Evolutionary conservation across 2,113 vertebrate genomes (phyloP), one percentile per base, ranked within the genome.

Genomic region (Hyla sarda): DNA sequence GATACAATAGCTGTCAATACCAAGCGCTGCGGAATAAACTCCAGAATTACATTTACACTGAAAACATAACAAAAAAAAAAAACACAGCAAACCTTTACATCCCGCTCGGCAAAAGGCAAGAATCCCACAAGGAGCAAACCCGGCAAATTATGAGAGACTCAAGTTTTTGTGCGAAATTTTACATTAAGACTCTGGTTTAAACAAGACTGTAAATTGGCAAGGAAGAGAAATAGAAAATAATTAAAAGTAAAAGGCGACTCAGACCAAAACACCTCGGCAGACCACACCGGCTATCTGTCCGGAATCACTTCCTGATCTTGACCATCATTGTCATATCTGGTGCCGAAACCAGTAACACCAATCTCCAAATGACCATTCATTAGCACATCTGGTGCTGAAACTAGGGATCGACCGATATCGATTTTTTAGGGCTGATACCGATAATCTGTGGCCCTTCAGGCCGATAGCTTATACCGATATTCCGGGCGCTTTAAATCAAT

Each of bases 1-100:
- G 82, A 84, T 84, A 75, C 71, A 82, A 82, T 82, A 48, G 34
- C 45, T 50, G 73, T 76, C 73, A 76, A 76, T 76, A 76, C n/a
- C 14, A 52, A 5, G 25, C 23, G 6, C 45, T 75, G 72, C 45
- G 19, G 73, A 17, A 52, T 30, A 13, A n/a, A 52, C 47, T 52
- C 73, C 47, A 50, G 9, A 50, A 50, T 28, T 50, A 48, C 1
- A 50, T 76, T n/a, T 19, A 47, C 16, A 28, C 71, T 14, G n/a
- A 73, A n/a, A 7, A 47, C 41, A n/a, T 6, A 41, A 41, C 3
- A 41, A 41, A 41, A 41, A 41, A 41, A 41, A 41, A 41, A 41
- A 41, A 41, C 3, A 41, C 3, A 58, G 21, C 56, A n/a, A 58
- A n/a, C 56, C 21, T 58, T n/a, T n/a, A 9, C 56, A n/a, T 10